phyloP scores from a whole-genome alignment of 1,140 invertebrate genomes.

The honey bee (Apis mellifera) region DNA sequence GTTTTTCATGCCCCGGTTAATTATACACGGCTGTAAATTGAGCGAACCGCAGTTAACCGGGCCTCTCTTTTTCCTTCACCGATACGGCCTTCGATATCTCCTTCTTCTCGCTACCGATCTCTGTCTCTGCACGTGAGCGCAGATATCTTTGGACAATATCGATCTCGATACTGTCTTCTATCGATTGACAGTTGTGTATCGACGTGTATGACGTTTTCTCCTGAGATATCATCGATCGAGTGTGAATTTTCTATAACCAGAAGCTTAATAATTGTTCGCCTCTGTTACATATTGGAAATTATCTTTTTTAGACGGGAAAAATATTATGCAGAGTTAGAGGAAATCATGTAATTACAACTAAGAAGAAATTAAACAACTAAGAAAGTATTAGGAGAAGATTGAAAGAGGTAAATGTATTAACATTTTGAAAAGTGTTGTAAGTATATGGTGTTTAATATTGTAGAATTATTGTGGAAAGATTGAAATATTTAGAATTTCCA shows the following conservation, averaged over 20 bases:
- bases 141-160: constrained; percentile 12
- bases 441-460: no score
- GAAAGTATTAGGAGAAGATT: no score
- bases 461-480: no score
- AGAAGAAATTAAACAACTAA: no score
- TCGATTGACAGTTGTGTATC: not conserved
- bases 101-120: constrained; percentile 1
- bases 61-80: constrained; percentile 30
- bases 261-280: not conserved
- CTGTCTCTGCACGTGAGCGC: not conserved
- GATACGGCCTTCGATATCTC: constrained; percentile 17
- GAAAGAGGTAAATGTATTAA: no score
- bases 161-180: not conserved
- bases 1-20: constrained; percentile 78
- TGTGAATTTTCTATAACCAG: constrained; percentile 1
- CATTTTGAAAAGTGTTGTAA: no score
- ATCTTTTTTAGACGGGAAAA: not conserved
- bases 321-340: no score
- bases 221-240: not conserved
- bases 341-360: no score
- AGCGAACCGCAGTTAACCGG: constrained; percentile 70
- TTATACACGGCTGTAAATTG: constrained; percentile 77
- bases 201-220: not conserved
- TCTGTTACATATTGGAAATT: not conserved
- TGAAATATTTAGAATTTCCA: no score